Percentiles rank a stretch among this genome's conserved stretches.
phyloP scores from a whole-genome alignment of 2,113 vertebrate species.

The Lipophrys pholis region DNA sequence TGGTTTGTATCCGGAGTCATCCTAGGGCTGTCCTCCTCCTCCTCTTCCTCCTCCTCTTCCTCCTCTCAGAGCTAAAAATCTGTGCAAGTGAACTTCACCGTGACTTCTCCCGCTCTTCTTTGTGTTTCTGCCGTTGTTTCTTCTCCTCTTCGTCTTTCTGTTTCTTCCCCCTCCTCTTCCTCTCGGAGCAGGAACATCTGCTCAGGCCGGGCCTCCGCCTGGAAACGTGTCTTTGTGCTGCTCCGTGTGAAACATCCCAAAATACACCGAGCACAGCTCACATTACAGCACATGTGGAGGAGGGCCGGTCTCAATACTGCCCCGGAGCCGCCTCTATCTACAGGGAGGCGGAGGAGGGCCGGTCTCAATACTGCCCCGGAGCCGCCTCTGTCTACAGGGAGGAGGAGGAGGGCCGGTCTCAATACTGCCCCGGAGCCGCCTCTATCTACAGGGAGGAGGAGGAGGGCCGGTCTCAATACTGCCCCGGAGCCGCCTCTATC shows the following conservation, averaged over 20 bases:
- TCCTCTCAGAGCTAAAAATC: neutral
- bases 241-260: slow-evolving; percentile 62
- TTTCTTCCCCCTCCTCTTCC: slow-evolving; percentile 2
- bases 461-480: neutral
- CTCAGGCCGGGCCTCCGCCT: slow-evolving; percentile 51
- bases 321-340: neutral
- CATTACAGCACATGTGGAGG: slow-evolving; percentile 73
- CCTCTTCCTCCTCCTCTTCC: no score
- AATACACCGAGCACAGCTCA: slow-evolving; percentile 48
- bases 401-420: neutral
- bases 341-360: neutral
- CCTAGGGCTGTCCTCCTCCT: neutral
- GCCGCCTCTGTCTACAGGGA: neutral
- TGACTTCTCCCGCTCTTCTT: slow-evolving; percentile 47
- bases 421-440: neutral
- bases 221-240: slow-evolving; percentile 70
- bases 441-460: neutral
- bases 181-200: slow-evolving; percentile 62
- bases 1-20: neutral
- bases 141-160: slow-evolving; percentile 9
- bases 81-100: slow-evolving; percentile 32
- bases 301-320: slow-evolving; percentile 40
- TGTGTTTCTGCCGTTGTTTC: slow-evolving; percentile 22
- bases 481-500: neutral
- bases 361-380: neutral